Percentiles rank a stretch among this genome's conserved stretches.
These are phyloP conservation scores for Scaptomyza montana DNA, from an alignment of 1,140 invertebrate genomes.

Conservation along the genomic window DNA sequence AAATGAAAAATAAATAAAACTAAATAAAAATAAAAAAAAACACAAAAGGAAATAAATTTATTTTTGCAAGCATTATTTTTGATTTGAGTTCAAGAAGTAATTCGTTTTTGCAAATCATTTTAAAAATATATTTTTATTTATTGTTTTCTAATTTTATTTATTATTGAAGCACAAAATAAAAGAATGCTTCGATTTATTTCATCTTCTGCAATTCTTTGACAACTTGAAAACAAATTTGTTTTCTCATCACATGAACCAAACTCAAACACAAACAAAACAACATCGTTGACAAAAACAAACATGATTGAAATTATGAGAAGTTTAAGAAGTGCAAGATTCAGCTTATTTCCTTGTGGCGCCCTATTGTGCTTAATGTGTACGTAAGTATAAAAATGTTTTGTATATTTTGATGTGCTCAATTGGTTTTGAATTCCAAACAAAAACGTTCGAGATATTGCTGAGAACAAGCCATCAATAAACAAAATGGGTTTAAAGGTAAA, in stretches of 20 bases:
- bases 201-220: too few species aligned
- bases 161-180: too few species aligned
- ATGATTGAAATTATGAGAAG: neutral
- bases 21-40: conserved; percentile 27
- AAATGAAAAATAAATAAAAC: conserved; percentile 47
- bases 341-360: conserved; percentile 4
- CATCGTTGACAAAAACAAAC: neutral
- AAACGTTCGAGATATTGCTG: neutral
- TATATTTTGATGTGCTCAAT: neutral
- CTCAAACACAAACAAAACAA: neutral
- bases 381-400: neutral
- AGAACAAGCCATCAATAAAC: neutral
- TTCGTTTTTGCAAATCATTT: too few species aligned
- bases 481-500: neutral
- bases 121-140: too few species aligned
- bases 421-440: neutral
- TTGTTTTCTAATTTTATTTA: too few species aligned
- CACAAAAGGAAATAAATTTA: conserved; percentile 2
- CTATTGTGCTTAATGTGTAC: neutral
- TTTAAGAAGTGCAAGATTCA: neutral
- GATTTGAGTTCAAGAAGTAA: too few species aligned
- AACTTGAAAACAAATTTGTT: too few species aligned
- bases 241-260: neutral
- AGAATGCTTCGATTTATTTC: too few species aligned
- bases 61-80: too few species aligned